Evolutionary conservation across 1,140 invertebrate genomes (phyloP), one percentile per base, ranked within the genome.

Genomic region (Mesaphorura yosii): DNA sequence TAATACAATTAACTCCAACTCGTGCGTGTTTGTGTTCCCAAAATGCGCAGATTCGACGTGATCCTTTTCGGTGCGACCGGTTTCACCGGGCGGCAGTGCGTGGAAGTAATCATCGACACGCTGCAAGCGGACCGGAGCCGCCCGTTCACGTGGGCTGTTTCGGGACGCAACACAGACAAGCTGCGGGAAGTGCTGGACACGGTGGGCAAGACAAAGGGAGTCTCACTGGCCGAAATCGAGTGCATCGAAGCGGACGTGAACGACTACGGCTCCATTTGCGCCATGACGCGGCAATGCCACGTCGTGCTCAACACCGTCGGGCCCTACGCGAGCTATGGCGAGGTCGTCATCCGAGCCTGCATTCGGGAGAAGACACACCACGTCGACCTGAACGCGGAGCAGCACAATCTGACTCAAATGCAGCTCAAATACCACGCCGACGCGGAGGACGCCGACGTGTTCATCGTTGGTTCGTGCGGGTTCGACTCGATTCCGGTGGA

Each of bases 301-400:
- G 74, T 91, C 2, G 60, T 96, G 14, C 72, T 91, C 0, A 95
- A 91, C 67, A 88, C 84, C 72, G 85, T 86, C 57, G 91, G 90
- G 1, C 90, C 89, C 31, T 96, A 89, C 69, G 74, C 82, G 40
- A 82, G 89, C 64, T 88, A 80, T 71, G 93, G 93, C 7, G 88
- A 95, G 66, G 72, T 79, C n/a, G 84, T 97, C n/a, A 81, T 96
- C 0, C 82, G 83, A 64, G 86, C 89, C 3, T 93, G 90, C 60
- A 77, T 98, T 39, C 79, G 81, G 47, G 76, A 77, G 44, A 77
- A 76, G 55, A 81, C 89, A 0, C 80, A 91, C 73, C 82, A 94
- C 68, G 77, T 97, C 5, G 93, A 98, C 72, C 81, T 97, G 48
- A 48, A 26, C 22, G 60, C 50, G 2, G 60, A 62, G 22, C 55